Percentiles rank a stretch among this genome's conserved stretches.
Evolutionary conservation across 2,113 vertebrate species (phyloP).

Genomic region (Oxyura jamaicensis): DNA sequence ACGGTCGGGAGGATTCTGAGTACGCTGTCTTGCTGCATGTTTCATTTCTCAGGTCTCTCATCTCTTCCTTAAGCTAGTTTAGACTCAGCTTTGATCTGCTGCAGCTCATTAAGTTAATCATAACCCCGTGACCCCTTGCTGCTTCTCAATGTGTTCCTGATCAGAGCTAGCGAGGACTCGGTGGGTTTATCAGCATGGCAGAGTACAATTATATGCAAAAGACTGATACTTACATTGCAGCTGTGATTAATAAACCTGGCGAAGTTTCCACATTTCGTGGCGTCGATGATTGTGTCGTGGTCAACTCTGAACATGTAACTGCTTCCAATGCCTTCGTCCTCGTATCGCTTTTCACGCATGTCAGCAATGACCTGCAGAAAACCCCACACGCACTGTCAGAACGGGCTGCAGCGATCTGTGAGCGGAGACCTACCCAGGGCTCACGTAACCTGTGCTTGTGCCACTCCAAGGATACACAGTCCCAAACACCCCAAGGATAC

Average conservation of each 20-base stretch:
- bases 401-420: rapidly evolving
- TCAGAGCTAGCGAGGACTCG: neutral
- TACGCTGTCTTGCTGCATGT: rapidly evolving
- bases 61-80: neutral
- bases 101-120: neutral
- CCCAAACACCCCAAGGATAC: neutral
- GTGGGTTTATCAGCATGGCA: rapidly evolving
- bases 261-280: conserved; percentile 97
- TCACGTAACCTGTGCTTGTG: neutral
- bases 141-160: neutral
- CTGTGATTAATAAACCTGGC: conserved; percentile 99
- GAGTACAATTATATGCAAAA: rapidly evolving
- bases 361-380: conserved; percentile 92
- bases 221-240: conserved; percentile 89
- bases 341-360: conserved; percentile 97
- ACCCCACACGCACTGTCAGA: neutral
- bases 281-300: conserved; percentile 98
- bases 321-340: conserved; percentile 97
- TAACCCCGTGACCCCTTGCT: neutral
- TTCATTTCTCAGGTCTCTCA: neutral
- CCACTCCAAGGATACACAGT: neutral
- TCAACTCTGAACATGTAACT: conserved; percentile 99
- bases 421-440: neutral
- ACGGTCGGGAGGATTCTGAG: neutral
- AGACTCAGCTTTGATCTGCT: neutral